A percentile compares a stretch with the other conserved stretches of the same genome.
Conservation (phyloP, 2,888 invertebrate genomes). For the Machimus rusticus region DNA sequence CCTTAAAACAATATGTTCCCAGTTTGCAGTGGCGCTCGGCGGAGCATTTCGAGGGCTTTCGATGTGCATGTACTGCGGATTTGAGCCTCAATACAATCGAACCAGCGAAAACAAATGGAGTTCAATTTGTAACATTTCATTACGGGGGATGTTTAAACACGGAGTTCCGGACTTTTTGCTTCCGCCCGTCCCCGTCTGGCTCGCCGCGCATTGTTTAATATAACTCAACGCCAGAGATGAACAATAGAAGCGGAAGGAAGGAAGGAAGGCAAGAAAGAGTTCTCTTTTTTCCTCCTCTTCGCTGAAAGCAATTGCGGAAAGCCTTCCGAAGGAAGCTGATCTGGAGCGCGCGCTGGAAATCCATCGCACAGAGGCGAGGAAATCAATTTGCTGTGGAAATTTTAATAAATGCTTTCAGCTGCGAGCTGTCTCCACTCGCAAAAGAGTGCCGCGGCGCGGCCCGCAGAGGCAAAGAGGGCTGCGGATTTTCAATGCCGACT, state of each 20-base stretch:
- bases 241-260: constrained; percentile 39
- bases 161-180: constrained; percentile 25
- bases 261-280: constrained; percentile 16
- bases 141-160: constrained; percentile 44
- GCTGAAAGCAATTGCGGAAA: constrained; percentile 37
- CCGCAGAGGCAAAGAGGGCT: not conserved
- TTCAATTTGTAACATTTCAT: constrained; percentile 47
- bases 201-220: constrained; percentile 37
- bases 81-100: constrained; percentile 33
- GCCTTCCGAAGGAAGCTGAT: constrained; percentile 8
- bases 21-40: not conserved
- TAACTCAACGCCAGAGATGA: constrained; percentile 38
- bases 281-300: not conserved
- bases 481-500: not conserved
- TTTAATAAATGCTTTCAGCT: constrained; percentile 40
- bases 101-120: constrained; percentile 45
- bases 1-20: constrained; percentile 19
- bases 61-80: constrained; percentile 14
- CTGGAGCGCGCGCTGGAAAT: constrained; percentile 4
- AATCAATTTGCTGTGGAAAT: constrained; percentile 42
- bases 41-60: not conserved
- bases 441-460: not conserved
- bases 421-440: constrained; percentile 6
- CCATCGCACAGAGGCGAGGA: constrained; percentile 34
- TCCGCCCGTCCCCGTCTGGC: not conserved